These are phyloP conservation scores for Neofelis nebulosa DNA, from an alignment of 2,113 vertebrate genomes.

Conservation along the genomic window DNA sequence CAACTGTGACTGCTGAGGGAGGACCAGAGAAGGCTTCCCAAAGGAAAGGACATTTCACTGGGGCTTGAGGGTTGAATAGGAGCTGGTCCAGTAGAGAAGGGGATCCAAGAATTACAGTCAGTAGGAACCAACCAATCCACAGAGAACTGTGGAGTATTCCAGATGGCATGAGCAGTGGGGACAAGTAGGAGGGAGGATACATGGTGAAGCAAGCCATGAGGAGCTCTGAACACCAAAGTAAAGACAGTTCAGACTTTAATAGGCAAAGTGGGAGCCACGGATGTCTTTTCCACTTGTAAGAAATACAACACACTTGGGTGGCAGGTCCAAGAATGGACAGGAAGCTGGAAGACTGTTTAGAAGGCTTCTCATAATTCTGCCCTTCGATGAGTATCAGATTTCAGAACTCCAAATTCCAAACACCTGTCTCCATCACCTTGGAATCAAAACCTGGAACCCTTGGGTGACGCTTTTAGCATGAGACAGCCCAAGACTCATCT, in stretches of 20 bases:
- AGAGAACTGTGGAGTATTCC: background rate
- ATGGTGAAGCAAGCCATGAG: background rate
- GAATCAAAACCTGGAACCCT: background rate
- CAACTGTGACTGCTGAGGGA: background rate
- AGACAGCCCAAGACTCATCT: background rate
- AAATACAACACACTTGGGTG: background rate
- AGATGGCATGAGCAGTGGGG: background rate
- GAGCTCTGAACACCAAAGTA: background rate
- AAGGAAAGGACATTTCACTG: background rate
- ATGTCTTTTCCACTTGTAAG: background rate
- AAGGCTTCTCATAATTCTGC: background rate
- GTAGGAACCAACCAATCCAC: background rate
- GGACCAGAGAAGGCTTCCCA: background rate
- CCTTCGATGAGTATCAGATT: background rate
- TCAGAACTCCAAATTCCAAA: constrained; percentile 5
- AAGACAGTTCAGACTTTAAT: background rate
- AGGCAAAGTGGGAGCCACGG: background rate
- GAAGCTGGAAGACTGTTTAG: background rate
- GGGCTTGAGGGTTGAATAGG: background rate
- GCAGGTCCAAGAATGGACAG: background rate
- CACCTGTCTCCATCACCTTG: background rate
- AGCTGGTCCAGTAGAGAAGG: background rate
- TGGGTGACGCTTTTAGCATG: background rate
- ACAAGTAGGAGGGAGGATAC: background rate
- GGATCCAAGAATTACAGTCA: background rate